Conservation (phyloP, 2,888 invertebrate species). For the Drosophila mimica region DNA sequence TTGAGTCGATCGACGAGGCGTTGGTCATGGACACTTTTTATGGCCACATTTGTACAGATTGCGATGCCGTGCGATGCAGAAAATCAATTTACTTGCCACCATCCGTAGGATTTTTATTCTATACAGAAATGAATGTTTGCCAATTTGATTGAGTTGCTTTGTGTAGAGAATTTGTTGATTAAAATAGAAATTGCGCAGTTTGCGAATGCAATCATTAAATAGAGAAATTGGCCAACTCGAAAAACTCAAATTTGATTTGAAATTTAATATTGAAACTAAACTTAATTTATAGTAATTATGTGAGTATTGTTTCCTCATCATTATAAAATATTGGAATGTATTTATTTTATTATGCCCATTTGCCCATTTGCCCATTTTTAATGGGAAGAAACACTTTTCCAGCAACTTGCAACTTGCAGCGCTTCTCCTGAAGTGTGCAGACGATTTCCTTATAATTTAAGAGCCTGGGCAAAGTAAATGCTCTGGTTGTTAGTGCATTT, state of each 20-base stretch:
- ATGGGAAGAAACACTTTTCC: neutral
- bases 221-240: slow-evolving; percentile 7
- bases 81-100: slow-evolving; percentile 68
- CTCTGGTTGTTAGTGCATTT: slow-evolving; percentile 31
- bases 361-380: neutral
- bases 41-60: slow-evolving; percentile 66
- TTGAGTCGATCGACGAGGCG: slow-evolving; percentile 46
- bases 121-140: slow-evolving; percentile 37
- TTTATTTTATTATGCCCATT: neutral
- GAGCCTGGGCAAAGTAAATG: slow-evolving; percentile 15
- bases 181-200: slow-evolving; percentile 19
- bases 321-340: neutral
- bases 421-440: slow-evolving; percentile 4
- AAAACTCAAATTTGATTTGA: neutral
- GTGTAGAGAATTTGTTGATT: slow-evolving; percentile 47
- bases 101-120: slow-evolving; percentile 29
- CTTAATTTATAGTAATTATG: neutral
- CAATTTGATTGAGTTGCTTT: slow-evolving; percentile 49
- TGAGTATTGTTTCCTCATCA: neutral
- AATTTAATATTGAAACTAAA: neutral
- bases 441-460: slow-evolving; percentile 31
- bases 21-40: slow-evolving; percentile 71
- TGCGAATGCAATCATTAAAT: slow-evolving; percentile 15
- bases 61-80: slow-evolving; percentile 53
- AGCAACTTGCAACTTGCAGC: neutral